Percentiles rank a stretch among this genome's conserved stretches.
Evolutionary conservation across 2,797 vertebrate species (phyloP).

Genomic region (Cossypha dichroa): DNA sequence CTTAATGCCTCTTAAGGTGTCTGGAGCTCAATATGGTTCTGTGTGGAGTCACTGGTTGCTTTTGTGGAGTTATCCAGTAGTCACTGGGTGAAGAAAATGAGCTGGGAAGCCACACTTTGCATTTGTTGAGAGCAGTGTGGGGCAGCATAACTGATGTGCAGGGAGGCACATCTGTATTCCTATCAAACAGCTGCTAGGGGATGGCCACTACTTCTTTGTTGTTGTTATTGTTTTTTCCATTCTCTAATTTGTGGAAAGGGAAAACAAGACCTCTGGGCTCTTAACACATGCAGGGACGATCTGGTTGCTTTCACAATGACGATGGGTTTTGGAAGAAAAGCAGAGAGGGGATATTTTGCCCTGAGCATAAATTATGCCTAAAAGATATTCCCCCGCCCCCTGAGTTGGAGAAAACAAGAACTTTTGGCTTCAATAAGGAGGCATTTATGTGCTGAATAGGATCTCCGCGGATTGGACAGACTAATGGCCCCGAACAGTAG

Average conservation of each 20-base stretch:
- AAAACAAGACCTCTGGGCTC: background rate
- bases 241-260: background rate
- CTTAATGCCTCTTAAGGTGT: accelerated
- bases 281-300: background rate
- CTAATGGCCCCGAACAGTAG: constrained; percentile 27
- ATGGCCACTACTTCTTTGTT: background rate
- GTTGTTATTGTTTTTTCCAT: background rate
- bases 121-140: background rate
- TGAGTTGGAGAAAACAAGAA: background rate
- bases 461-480: background rate
- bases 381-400: background rate
- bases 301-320: background rate
- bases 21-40: background rate
- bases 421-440: background rate
- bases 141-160: background rate
- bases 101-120: background rate
- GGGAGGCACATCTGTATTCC: background rate
- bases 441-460: background rate
- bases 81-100: background rate
- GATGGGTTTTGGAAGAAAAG: background rate
- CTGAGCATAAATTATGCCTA: background rate
- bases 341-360: background rate
- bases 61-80: background rate
- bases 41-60: background rate
- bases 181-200: background rate